phyloP scores from a whole-genome alignment of 2,797 vertebrate species.

The Danio aesculapii region DNA sequence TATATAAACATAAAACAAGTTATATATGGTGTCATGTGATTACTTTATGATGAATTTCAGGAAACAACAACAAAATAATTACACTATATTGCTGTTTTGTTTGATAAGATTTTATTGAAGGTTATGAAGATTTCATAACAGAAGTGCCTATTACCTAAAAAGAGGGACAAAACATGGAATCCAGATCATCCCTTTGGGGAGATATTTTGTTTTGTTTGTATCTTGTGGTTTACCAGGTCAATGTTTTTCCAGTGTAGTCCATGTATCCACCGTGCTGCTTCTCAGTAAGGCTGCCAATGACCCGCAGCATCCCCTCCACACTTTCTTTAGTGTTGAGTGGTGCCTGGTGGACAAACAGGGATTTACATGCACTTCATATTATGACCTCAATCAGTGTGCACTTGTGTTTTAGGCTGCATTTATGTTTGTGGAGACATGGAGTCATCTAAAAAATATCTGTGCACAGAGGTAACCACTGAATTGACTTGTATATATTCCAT shows the following conservation, averaged over 20 bases:
- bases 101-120: neutral
- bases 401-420: too few relatives aligned
- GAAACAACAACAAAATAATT: neutral
- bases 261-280: conserved; percentile 64
- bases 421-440: too few relatives aligned
- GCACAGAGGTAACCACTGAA: too few relatives aligned
- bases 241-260: conserved; percentile 57
- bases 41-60: neutral
- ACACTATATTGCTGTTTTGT: neutral
- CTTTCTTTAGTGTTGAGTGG: conserved; percentile 56
- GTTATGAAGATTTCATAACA: neutral
- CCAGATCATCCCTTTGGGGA: neutral
- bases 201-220: neutral
- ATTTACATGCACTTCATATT: too few relatives aligned
- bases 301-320: conserved; percentile 58
- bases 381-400: too few relatives aligned
- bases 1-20: neutral
- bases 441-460: too few relatives aligned
- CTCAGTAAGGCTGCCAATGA: conserved; percentile 64
- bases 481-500: too few relatives aligned
- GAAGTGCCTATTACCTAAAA: neutral
- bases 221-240: conserved; percentile 64
- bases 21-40: neutral
- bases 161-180: neutral
- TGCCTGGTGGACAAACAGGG: conserved; percentile 57